Evolutionary conservation across 2,888 invertebrate species (phyloP).

Genomic region (Brachynemurus nebulosus): DNA sequence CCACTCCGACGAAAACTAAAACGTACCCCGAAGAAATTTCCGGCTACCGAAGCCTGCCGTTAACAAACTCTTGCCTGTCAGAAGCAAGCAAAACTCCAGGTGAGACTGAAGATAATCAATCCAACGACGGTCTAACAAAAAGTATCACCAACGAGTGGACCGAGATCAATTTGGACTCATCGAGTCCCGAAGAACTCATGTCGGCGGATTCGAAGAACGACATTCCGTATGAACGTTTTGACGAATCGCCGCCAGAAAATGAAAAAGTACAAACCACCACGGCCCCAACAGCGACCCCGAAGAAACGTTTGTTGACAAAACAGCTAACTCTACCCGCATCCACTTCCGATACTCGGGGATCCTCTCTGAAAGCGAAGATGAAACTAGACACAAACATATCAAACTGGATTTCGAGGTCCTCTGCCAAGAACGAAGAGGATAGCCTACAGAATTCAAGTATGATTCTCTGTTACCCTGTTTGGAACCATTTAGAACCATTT

Average conservation of each 20-base stretch:
- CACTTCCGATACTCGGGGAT: constrained; percentile 30
- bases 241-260: constrained; percentile 14
- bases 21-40: constrained; percentile 13
- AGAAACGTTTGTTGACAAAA: constrained; percentile 30
- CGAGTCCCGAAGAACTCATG: constrained; percentile 48
- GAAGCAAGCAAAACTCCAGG: not conserved
- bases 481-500: no score
- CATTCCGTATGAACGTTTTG: constrained; percentile 34
- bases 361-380: constrained; percentile 24
- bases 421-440: constrained; percentile 32
- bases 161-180: constrained; percentile 55
- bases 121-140: constrained; percentile 9
- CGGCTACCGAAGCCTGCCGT: constrained; percentile 6
- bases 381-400: constrained; percentile 37
- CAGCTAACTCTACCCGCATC: constrained; percentile 34
- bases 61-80: constrained; percentile 3
- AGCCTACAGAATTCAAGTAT: constrained; percentile 29
- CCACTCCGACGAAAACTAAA: constrained; percentile 27
- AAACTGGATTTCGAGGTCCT: constrained; percentile 41
- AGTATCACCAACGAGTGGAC: constrained; percentile 51
- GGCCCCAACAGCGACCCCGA: constrained; percentile 13
- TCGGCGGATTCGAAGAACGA: constrained; percentile 35
- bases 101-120: not conserved
- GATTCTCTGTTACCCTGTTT: no score
- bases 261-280: constrained; percentile 24